These are phyloP conservation scores for Toxotes lorentzi DNA, from an alignment of 2,797 vertebrate genomes.

Conservation along the genomic window DNA sequence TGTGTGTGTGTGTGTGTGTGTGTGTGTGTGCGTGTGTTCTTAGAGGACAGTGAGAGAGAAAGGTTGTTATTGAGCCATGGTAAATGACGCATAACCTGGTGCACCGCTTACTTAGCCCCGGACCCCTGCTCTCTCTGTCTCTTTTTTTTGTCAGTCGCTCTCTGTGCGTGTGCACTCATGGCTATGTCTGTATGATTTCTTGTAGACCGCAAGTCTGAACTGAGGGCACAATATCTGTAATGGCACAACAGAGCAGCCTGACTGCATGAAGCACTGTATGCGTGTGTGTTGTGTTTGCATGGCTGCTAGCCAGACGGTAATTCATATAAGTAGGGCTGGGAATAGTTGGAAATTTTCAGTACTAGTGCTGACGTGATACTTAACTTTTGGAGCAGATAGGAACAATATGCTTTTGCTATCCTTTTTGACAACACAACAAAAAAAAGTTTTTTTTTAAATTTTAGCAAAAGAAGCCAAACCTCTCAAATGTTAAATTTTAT, in stretches of 20 bases:
- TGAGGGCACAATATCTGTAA: neutral
- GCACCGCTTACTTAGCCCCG: constrained; percentile 67
- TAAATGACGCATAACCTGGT: constrained; percentile 79
- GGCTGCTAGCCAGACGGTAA: neutral
- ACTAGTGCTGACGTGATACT: neutral
- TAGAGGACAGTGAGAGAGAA: constrained; percentile 68
- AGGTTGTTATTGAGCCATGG: constrained; percentile 76
- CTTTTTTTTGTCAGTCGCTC: constrained; percentile 35
- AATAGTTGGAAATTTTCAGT: neutral
- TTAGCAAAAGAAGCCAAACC: neutral
- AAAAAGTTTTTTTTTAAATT: no score
- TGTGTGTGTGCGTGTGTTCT: constrained; percentile 51
- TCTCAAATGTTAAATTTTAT: neutral
- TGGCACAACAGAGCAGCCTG: neutral
- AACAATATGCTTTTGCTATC: neutral
- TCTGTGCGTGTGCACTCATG: constrained; percentile 1
- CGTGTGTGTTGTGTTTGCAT: neutral
- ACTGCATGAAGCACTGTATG: neutral
- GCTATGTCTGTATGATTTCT: neutral
- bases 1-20: constrained; percentile 33
- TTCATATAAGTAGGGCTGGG: neutral
- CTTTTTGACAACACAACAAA: neutral
- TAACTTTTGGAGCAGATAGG: no score
- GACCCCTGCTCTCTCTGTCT: constrained; percentile 55
- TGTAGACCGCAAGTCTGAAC: constrained; percentile 2